Percentiles rank a stretch among this genome's conserved stretches.
These are phyloP conservation scores for Anhinga anhinga DNA, from an alignment of 2,113 vertebrate genomes.

Conservation along the genomic window DNA sequence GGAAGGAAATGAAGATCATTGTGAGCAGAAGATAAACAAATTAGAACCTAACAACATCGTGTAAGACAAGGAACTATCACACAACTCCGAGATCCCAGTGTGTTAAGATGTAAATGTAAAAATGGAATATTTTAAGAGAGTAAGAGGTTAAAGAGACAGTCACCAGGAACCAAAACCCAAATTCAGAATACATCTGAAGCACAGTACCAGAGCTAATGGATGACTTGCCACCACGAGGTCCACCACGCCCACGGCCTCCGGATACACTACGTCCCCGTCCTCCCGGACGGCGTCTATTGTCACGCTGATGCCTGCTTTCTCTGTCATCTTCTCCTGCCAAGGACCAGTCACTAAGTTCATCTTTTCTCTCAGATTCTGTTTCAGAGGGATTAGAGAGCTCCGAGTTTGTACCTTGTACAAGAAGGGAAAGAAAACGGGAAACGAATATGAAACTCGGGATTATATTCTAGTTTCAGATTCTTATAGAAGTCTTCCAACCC, in stretches of 20 bases:
- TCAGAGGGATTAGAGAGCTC: conserved; percentile 97
- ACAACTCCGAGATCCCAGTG: background rate
- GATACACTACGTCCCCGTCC: conserved; percentile 85
- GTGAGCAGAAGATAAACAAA: background rate
- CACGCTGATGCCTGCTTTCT: conserved; percentile 84
- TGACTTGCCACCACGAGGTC: conserved; percentile 85
- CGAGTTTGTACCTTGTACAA: conserved; percentile 89
- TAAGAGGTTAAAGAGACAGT: background rate
- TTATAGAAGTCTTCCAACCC: background rate
- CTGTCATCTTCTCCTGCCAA: conserved; percentile 90
- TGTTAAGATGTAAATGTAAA: background rate
- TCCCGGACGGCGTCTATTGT: conserved; percentile 86
- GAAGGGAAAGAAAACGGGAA: conserved; percentile 17
- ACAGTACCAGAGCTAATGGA: conserved; percentile 89
- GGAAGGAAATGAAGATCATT: background rate
- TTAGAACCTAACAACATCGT: accelerated
- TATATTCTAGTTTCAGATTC: background rate
- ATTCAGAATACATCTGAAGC: background rate
- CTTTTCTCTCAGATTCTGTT: conserved; percentile 95
- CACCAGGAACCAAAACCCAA: background rate
- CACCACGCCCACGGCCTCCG: conserved; percentile 86
- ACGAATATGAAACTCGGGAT: background rate
- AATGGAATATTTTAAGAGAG: background rate
- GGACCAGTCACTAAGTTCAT: conserved; percentile 97
- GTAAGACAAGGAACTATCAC: background rate